phyloP scores from a whole-genome alignment of 2,797 vertebrate genomes.

The Coranthus polyacanthus region DNA sequence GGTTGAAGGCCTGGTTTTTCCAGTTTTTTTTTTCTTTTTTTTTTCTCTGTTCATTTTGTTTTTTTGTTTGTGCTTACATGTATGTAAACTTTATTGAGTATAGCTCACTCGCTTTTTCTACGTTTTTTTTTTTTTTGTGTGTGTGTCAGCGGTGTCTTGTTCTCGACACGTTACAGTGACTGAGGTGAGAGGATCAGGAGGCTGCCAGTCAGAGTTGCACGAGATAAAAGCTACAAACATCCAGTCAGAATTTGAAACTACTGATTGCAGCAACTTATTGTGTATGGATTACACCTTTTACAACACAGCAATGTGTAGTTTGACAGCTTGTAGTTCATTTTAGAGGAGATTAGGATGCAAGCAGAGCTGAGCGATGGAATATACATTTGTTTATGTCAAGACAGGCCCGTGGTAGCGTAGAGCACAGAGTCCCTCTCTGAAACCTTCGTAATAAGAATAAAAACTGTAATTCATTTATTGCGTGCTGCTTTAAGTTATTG shows the following conservation, averaged over 20 bases:
- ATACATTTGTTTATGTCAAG: slow-evolving; percentile 12
- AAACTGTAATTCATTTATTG: no score
- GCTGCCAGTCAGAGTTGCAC: slow-evolving; percentile 20
- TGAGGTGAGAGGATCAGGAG: slow-evolving; percentile 18
- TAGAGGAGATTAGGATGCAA: slow-evolving; percentile 16
- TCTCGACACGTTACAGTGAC: slow-evolving; percentile 18
- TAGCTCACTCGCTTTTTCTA: slow-evolving; percentile 34
- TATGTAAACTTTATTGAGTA: slow-evolving; percentile 75
- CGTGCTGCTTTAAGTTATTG: no score
- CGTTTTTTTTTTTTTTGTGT: slow-evolving; percentile 24
- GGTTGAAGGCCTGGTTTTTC: slow-evolving; percentile 89
- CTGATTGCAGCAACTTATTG: slow-evolving; percentile 18
- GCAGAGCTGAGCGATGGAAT: background rate
- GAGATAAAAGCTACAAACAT: slow-evolving; percentile 24
- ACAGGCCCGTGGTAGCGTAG: background rate
- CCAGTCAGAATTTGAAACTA: slow-evolving; percentile 27
- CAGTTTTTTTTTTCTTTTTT: slow-evolving; percentile 77
- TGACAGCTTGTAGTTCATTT: slow-evolving; percentile 24
- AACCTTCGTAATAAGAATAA: no score
- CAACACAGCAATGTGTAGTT: slow-evolving; percentile 15
- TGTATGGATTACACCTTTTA: slow-evolving; percentile 43
- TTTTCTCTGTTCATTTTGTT: slow-evolving; percentile 67
- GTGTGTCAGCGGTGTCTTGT: slow-evolving; percentile 23
- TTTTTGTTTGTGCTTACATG: slow-evolving; percentile 65
- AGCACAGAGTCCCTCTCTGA: no score